phyloP scores from a whole-genome alignment of 2,888 invertebrate genomes.

The Gymnocheta viridis region DNA sequence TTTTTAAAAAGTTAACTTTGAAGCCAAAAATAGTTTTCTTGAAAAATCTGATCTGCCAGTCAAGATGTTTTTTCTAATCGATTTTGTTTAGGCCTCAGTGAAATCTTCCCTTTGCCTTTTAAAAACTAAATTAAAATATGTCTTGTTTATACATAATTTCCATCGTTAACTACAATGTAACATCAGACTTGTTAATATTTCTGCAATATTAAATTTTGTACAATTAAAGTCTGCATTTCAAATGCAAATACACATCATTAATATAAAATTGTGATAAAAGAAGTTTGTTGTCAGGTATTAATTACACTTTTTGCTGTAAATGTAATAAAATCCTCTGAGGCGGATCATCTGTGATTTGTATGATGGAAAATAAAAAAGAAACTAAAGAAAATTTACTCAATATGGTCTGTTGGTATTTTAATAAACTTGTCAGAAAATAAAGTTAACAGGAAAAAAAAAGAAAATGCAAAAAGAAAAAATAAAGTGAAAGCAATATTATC shows the following conservation, averaged over 20 bases:
- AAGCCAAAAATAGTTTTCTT: too few species aligned
- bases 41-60: too few species aligned
- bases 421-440: neutral
- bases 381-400: neutral
- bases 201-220: neutral
- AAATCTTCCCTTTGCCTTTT: too few species aligned
- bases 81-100: too few species aligned
- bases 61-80: too few species aligned
- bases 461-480: neutral
- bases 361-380: neutral
- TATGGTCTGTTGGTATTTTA: neutral
- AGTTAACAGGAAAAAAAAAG: neutral
- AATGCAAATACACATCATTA: neutral
- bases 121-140: neutral
- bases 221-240: neutral
- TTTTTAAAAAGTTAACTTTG: too few species aligned
- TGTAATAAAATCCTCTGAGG: slow-evolving; percentile 29
- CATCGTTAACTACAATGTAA: neutral
- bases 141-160: neutral
- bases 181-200: neutral
- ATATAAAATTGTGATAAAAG: slow-evolving; percentile 31
- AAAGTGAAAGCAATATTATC: neutral
- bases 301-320: slow-evolving; percentile 10
- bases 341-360: neutral
- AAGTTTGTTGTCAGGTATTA: slow-evolving; percentile 39